Base-by-base conservation (phyloP, 1,140 invertebrate genomes). In the Atta colombica region DNA sequence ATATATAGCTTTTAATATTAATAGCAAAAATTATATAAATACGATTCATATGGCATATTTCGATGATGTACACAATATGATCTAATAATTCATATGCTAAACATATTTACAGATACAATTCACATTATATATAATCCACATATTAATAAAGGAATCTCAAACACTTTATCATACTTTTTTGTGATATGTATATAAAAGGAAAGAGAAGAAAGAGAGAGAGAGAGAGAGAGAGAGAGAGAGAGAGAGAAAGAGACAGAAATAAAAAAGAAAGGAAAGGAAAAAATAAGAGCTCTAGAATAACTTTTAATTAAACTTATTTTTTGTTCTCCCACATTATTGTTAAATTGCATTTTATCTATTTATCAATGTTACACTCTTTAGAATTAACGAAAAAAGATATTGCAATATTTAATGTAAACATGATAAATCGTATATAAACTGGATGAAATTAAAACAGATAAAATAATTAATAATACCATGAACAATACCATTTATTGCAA, bases 241-340 rank as follows among this genome's bases (percentile, higher is more conserved):
- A 58, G 18, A 65, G 18, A 35, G 8, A 35, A 7, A 66, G 16
- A 66, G 18, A 21, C 10, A n/a, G 0, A 31, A 0, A n/a, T 45
- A 2, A 45, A 63, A 63, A 12, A 2, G 21, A 61, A 10, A 16
- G 12, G 2, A 35, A 65, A 6, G 6, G 14, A 18, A 31, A 35
- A n/a, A 65, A 16, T 6, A 16, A 35, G 28, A 10, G 84, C 85
- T 68, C 60, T 72, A 78, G 86, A 80, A 92, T 87, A 93, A 93
- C 91, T 93, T 94, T 94, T 94, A 94, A 93, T 94, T 94, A 93
- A 92, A 93, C 92, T 88, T 88, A 88, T 90, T 92, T 91, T n/a
- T 53, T 74, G 28, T 81, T 53, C 66, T 8, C 10, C 25, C 78
- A 39, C n/a, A 21, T 10, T 35, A 45, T 53, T 28, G 77, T 28